Conservation (phyloP, 1,140 invertebrate genomes). For the Ostrea denselamellosa region DNA sequence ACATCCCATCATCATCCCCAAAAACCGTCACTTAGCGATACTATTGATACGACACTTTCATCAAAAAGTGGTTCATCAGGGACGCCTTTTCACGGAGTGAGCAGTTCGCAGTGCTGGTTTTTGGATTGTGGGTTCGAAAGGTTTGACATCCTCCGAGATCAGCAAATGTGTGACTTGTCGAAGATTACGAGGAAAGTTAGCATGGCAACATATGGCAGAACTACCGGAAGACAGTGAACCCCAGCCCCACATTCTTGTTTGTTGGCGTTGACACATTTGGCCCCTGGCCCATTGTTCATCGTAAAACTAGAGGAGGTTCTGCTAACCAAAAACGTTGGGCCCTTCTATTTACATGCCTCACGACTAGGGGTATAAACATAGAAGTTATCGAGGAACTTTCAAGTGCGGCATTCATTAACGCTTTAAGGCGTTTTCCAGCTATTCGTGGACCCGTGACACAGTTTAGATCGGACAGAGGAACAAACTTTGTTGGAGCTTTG, state of each 20-base stretch:
- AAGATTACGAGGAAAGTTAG: background rate
- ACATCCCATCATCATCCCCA: conserved; percentile 59
- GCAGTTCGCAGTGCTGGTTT: background rate
- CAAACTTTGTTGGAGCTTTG: background rate
- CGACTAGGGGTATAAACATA: conserved; percentile 54
- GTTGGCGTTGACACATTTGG: conserved; percentile 52
- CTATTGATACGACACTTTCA: conserved; percentile 57
- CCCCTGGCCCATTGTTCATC: conserved; percentile 54
- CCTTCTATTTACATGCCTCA: conserved; percentile 59
- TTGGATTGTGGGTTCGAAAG: background rate
- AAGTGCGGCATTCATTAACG: conserved; percentile 61
- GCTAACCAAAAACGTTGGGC: conserved; percentile 54
- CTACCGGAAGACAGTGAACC: conserved; percentile 44
- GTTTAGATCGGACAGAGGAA: background rate
- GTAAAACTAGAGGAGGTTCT: conserved; percentile 52
- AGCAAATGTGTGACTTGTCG: background rate
- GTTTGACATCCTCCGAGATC: background rate
- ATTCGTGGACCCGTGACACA: conserved; percentile 44
- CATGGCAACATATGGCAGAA: conserved; percentile 51
- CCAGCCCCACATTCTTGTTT: conserved; percentile 45
- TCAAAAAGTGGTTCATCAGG: conserved; percentile 15
- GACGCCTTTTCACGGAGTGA: background rate
- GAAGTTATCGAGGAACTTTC: conserved; percentile 59
- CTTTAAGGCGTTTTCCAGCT: conserved; percentile 48
- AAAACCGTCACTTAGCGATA: conserved; percentile 48